Evolutionary conservation across 2,113 vertebrate genomes (phyloP).

Genomic region (Callospermophilus lateralis): DNA sequence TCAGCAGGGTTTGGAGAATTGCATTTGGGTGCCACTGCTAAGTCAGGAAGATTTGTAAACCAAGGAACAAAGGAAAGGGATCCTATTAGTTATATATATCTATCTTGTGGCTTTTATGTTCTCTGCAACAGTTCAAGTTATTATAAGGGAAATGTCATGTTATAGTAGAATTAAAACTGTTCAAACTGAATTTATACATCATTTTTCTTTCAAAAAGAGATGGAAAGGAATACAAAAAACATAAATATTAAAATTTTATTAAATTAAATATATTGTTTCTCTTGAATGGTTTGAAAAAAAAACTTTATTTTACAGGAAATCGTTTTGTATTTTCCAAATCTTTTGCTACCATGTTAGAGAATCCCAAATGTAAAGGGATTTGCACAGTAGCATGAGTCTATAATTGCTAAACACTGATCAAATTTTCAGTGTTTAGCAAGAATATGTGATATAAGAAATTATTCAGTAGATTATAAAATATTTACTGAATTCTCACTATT

Average conservation of each 20-base stretch:
- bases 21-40: slow-evolving; percentile 13
- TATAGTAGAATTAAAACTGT: background rate
- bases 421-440: slow-evolving; percentile 32
- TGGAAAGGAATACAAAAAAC: background rate
- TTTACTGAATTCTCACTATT: background rate
- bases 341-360: background rate
- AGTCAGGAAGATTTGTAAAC: slow-evolving; percentile 79
- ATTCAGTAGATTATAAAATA: slow-evolving; percentile 50
- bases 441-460: slow-evolving; percentile 2
- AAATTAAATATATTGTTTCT: slow-evolving; percentile 29
- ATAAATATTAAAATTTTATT: background rate
- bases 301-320: background rate
- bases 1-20: slow-evolving; percentile 17
- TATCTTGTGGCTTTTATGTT: slow-evolving; percentile 62
- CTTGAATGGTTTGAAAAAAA: slow-evolving; percentile 34
- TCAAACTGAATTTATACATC: background rate
- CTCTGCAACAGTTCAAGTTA: slow-evolving; percentile 42
- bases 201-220: slow-evolving; percentile 9
- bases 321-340: background rate
- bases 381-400: background rate
- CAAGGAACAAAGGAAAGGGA: slow-evolving; percentile 53
- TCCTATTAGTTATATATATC: slow-evolving; percentile 42
- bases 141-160: slow-evolving; percentile 39
- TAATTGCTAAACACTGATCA: background rate
- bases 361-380: background rate